Conservation (phyloP, 2,113 vertebrate species). For the Leptocoma aspasia region DNA sequence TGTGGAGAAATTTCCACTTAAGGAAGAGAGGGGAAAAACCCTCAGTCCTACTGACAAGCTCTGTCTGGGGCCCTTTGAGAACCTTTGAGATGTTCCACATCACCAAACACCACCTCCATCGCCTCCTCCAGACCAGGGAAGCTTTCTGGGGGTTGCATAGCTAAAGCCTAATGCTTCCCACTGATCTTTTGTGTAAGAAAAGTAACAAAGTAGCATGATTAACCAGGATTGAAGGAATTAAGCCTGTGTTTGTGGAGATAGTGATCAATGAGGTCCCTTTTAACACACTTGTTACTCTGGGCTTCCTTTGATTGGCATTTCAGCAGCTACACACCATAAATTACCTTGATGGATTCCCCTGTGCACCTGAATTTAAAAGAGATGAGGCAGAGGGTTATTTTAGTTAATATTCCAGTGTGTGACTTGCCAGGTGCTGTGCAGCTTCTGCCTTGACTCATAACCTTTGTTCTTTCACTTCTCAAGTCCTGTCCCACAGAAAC, state of each 20-base stretch:
- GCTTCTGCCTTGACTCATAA: neutral
- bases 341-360: slow-evolving; percentile 49
- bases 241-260: slow-evolving; percentile 10
- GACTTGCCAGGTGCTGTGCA: neutral
- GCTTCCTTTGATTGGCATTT: slow-evolving; percentile 51
- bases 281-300: slow-evolving; percentile 24
- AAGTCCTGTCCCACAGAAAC: neutral
- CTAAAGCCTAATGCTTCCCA: neutral
- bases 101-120: neutral
- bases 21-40: neutral
- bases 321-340: slow-evolving; percentile 36
- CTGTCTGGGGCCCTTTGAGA: neutral
- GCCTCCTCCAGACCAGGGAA: neutral
- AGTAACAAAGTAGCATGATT: slow-evolving; percentile 5
- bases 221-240: slow-evolving; percentile 41
- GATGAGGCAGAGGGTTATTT: slow-evolving; percentile 16
- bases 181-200: neutral
- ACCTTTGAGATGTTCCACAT: neutral
- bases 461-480: neutral
- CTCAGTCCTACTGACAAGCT: neutral
- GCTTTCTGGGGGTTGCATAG: neutral
- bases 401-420: slow-evolving; percentile 27
- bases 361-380: slow-evolving; percentile 45
- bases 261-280: slow-evolving; percentile 31
- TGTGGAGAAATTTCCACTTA: neutral